phyloP scores from a whole-genome alignment of 2,113 vertebrate genomes.

The Zingel zingel region DNA sequence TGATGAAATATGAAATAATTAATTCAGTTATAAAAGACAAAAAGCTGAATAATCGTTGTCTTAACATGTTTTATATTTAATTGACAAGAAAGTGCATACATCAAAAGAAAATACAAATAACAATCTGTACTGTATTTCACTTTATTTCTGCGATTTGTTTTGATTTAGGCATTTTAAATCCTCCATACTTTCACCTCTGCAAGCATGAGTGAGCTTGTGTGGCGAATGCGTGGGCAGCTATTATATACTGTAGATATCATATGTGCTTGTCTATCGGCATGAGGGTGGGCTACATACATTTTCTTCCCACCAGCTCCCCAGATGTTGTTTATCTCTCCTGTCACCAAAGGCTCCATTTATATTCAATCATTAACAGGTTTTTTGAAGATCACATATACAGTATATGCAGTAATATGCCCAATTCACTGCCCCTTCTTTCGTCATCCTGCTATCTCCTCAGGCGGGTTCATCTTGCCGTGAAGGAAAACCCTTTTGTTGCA shows the following conservation, averaged over 20 bases:
- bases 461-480: conserved; percentile 1
- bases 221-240: conserved; percentile 27
- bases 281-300: not conserved
- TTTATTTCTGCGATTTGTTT: not conserved
- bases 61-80: not conserved
- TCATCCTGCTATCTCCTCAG: conserved; percentile 6
- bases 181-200: not conserved
- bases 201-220: conserved; percentile 7
- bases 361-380: conserved; percentile 47
- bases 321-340: conserved; percentile 43
- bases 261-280: conserved; percentile 13
- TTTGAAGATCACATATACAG: conserved; percentile 34
- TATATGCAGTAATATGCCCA: not conserved
- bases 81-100: not conserved
- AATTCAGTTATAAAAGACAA: too few species aligned
- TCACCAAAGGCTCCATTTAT: conserved; percentile 13
- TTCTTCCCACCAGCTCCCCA: conserved; percentile 9
- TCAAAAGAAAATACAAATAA: not conserved
- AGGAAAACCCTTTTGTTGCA: conserved; percentile 35
- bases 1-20: not conserved
- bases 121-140: not conserved
- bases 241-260: conserved; percentile 22
- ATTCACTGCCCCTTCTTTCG: not conserved
- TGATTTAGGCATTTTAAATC: not conserved
- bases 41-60: not conserved